Conservation (phyloP, 2,888 invertebrate species). For the Mythimna albipuncta region DNA sequence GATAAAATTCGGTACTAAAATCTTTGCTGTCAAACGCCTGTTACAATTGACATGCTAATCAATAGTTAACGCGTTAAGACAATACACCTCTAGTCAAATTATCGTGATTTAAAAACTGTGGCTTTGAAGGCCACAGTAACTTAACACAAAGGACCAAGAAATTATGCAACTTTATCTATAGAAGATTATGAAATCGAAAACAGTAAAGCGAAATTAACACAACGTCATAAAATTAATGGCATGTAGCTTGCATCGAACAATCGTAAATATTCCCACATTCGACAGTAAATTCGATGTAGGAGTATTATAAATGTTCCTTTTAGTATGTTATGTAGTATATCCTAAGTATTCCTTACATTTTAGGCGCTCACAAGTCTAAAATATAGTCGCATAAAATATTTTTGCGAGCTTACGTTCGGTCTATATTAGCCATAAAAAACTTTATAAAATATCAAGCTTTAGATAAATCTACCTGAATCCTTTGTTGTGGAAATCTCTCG, state of each 20-base stretch:
- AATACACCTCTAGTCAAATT: conserved; percentile 16
- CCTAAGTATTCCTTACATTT: conserved; percentile 20
- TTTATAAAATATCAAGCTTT: conserved; percentile 6
- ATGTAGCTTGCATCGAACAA: background rate
- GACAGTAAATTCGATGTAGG: conserved; percentile 21
- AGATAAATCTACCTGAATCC: conserved; percentile 23
- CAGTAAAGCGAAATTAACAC: conserved; percentile 16
- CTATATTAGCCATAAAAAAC: conserved; percentile 28
- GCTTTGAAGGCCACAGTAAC: conserved; percentile 23
- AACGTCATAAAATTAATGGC: conserved; percentile 7
- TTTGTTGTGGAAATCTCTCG: conserved; percentile 38
- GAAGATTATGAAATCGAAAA: conserved; percentile 37
- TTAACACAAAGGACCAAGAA: conserved; percentile 3
- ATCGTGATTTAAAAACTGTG: conserved; percentile 25
- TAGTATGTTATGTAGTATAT: background rate
- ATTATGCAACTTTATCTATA: background rate
- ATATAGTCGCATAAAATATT: conserved; percentile 40
- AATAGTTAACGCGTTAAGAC: conserved; percentile 26
- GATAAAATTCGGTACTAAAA: conserved; percentile 28
- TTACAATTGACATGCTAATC: conserved; percentile 42
- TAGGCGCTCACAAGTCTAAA: conserved; percentile 16
- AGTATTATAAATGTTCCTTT: conserved; percentile 3
- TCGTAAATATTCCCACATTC: conserved; percentile 22
- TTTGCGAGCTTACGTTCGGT: conserved; percentile 20
- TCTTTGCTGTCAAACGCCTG: conserved; percentile 19